phyloP scores from a whole-genome alignment of 2,888 invertebrate species.

The Venusia cambrica region DNA sequence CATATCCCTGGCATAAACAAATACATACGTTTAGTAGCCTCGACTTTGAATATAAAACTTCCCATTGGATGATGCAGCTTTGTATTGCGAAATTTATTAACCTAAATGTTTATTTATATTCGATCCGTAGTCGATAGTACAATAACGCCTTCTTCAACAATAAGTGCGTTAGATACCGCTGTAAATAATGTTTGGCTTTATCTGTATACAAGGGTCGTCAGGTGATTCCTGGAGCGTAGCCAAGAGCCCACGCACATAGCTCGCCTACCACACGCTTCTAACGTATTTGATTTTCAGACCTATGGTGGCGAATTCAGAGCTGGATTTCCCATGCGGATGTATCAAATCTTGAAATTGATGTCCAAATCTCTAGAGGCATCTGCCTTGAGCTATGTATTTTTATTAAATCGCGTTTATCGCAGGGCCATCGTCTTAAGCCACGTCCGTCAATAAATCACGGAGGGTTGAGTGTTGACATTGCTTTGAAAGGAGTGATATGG shows the following conservation, averaged over 20 bases:
- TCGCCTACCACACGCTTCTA: slow-evolving; percentile 41
- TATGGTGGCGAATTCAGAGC: slow-evolving; percentile 34
- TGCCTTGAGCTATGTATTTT: slow-evolving; percentile 66
- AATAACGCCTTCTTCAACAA: slow-evolving; percentile 46
- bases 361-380: slow-evolving; percentile 69
- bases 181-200: slow-evolving; percentile 72
- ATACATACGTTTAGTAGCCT: slow-evolving; percentile 6
- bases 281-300: slow-evolving; percentile 37
- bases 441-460: slow-evolving; percentile 44
- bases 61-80: slow-evolving; percentile 6
- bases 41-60: slow-evolving; percentile 3
- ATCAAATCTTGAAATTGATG: slow-evolving; percentile 60
- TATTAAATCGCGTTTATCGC: slow-evolving; percentile 55
- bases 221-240: slow-evolving; percentile 68
- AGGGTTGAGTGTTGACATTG: slow-evolving; percentile 38
- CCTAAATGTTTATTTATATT: slow-evolving; percentile 34
- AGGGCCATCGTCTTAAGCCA: slow-evolving; percentile 47
- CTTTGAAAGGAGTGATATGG: slow-evolving; percentile 39
- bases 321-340: slow-evolving; percentile 31
- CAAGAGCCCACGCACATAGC: slow-evolving; percentile 65
- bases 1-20: slow-evolving; percentile 6
- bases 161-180: slow-evolving; percentile 57
- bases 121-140: slow-evolving; percentile 33
- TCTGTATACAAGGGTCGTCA: slow-evolving; percentile 72
- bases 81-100: slow-evolving; percentile 22